Percentiles rank a stretch among this genome's conserved stretches.
Conservation (phyloP, 2,888 invertebrate species). For the Cryptosula pallasiana region DNA sequence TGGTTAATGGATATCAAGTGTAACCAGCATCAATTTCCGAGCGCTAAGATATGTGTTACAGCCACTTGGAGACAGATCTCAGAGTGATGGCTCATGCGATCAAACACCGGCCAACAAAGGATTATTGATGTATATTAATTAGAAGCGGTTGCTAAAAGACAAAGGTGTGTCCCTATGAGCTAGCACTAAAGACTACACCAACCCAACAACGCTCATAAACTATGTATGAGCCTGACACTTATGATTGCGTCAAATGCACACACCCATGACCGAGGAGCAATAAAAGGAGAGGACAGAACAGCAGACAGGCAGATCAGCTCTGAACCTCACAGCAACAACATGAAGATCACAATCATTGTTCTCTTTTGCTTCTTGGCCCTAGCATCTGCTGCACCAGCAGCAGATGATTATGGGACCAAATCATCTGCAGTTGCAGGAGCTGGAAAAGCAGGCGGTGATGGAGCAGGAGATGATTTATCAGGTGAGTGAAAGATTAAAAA, state of each 20-base stretch:
- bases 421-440: background rate
- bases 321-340: conserved; percentile 4
- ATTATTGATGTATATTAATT: background rate
- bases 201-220: background rate
- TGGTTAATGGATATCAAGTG: too few relatives aligned
- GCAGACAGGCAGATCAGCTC: background rate
- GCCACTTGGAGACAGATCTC: too few relatives aligned
- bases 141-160: background rate
- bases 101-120: too few relatives aligned
- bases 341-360: conserved; percentile 2
- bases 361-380: conserved; percentile 16
- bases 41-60: too few relatives aligned
- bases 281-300: background rate
- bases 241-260: background rate
- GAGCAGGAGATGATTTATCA: background rate
- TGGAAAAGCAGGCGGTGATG: background rate
- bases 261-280: background rate
- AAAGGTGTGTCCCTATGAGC: background rate
- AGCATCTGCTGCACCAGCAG: background rate
- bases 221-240: too few relatives aligned
- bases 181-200: background rate
- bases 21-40: too few relatives aligned
- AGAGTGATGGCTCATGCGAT: too few relatives aligned
- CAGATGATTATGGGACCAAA: background rate
- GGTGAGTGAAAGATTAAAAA: too few relatives aligned